phyloP scores from a whole-genome alignment of 1,140 invertebrate genomes.

The Gryllus bimaculatus region DNA sequence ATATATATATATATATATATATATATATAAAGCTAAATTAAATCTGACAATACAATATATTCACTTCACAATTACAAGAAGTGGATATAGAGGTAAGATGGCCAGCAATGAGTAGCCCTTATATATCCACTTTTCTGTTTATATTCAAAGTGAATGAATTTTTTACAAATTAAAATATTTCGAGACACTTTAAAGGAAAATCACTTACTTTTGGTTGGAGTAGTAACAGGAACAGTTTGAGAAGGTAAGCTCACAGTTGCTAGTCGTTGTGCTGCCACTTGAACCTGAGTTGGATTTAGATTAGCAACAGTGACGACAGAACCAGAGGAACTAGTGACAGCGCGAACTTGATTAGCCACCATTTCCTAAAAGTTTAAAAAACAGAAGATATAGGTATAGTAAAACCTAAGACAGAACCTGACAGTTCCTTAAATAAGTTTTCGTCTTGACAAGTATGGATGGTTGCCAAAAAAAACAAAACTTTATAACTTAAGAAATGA shows the following conservation, averaged over 20 bases:
- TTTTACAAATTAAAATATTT: too few species aligned
- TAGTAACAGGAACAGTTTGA: constrained; percentile 25
- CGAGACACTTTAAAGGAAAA: not conserved
- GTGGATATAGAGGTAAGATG: too few species aligned
- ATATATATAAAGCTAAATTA: too few species aligned
- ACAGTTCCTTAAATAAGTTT: not conserved
- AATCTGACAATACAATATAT: too few species aligned
- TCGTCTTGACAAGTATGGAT: not conserved
- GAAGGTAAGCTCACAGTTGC: constrained; percentile 33
- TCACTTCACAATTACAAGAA: too few species aligned
- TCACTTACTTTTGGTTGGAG: constrained; percentile 32
- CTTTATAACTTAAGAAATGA: too few species aligned
- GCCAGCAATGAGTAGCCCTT: too few species aligned
- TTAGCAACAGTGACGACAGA: constrained; percentile 33
- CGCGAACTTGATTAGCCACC: constrained; percentile 12
- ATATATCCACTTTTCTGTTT: too few species aligned
- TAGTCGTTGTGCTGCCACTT: constrained; percentile 32
- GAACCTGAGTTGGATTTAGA: constrained; percentile 31
- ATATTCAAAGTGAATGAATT: too few species aligned
- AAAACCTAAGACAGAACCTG: too few species aligned
- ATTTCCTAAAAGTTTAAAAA: not conserved
- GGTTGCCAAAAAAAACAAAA: too few species aligned
- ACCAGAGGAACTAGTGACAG: constrained; percentile 10
- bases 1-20: too few species aligned
- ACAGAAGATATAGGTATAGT: not conserved